These are phyloP conservation scores for Ceryle rudis DNA, from an alignment of 2,797 vertebrate genomes.

Conservation along the genomic window DNA sequence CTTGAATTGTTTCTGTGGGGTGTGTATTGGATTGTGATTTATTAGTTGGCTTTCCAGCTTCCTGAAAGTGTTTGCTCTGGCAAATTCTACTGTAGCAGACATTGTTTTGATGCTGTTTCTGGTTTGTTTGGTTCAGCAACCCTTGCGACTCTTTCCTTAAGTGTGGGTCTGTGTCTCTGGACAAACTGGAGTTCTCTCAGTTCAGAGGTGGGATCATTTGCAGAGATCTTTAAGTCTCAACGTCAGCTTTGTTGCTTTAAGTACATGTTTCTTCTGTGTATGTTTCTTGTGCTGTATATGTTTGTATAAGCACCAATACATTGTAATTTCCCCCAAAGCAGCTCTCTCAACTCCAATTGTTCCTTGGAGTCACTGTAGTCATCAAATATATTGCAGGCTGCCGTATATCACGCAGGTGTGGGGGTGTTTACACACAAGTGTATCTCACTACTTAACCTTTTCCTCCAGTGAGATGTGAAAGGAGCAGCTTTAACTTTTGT, in stretches of 20 bases:
- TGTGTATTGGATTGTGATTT: not conserved
- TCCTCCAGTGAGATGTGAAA: not conserved
- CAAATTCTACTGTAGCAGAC: not conserved
- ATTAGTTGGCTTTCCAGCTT: not conserved
- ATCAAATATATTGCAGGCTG: not conserved
- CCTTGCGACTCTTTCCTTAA: not conserved
- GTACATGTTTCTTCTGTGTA: not conserved
- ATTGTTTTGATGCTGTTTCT: not conserved
- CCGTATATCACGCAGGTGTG: too few species aligned
- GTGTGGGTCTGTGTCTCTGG: not conserved
- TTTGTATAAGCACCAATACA: not conserved
- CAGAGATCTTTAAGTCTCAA: not conserved
- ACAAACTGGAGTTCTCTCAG: not conserved
- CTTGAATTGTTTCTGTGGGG: not conserved
- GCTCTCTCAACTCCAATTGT: not conserved
- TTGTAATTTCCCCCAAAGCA: not conserved
- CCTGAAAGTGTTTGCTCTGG: not conserved
- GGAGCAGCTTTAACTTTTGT: not conserved
- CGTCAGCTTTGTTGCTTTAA: not conserved
- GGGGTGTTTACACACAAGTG: not conserved
- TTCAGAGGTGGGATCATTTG: not conserved
- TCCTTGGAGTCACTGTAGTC: not conserved
- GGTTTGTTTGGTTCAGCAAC: not conserved
- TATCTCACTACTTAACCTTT: not conserved
- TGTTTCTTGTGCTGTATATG: not conserved